Conservation (phyloP, 2,888 invertebrate genomes). For the Lasioglossum figueresi region DNA sequence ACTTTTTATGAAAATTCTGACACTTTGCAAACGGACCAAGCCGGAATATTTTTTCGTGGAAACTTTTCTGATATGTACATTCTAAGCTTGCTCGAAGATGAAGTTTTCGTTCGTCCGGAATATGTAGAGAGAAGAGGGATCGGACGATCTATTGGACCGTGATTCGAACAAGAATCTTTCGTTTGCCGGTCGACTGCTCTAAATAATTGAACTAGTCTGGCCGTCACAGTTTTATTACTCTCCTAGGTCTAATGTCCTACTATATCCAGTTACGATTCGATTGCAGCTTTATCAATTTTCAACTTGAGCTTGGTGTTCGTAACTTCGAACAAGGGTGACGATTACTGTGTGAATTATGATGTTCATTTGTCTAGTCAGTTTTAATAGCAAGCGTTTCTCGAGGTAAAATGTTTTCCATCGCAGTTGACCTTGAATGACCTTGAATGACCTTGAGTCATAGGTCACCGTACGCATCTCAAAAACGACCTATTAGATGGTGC, state of each 20-base stretch:
- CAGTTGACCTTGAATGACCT: too few species aligned
- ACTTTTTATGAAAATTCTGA: too few species aligned
- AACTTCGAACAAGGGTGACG: too few species aligned
- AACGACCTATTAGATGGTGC: too few species aligned
- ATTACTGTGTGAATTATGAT: neutral
- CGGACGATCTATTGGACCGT: neutral
- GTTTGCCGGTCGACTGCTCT: conserved; percentile 15
- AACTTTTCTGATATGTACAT: neutral
- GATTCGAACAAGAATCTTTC: conserved; percentile 17
- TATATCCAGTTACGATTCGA: neutral
- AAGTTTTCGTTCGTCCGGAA: neutral
- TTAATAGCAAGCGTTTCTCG: neutral
- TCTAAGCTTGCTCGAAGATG: neutral
- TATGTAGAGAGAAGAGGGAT: neutral
- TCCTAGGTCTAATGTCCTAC: neutral
- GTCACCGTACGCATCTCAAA: too few species aligned
- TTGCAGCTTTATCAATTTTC: too few species aligned
- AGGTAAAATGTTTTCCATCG: too few species aligned
- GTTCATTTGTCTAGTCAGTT: neutral
- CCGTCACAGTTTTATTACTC: neutral
- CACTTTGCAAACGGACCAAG: too few species aligned
- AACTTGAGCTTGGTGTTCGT: neutral
- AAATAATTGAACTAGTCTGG: conserved; percentile 24
- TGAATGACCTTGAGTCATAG: too few species aligned
- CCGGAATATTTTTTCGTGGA: neutral